Evolutionary conservation across 2,113 vertebrate genomes (phyloP).

Genomic region (Megaceryle maxima): DNA sequence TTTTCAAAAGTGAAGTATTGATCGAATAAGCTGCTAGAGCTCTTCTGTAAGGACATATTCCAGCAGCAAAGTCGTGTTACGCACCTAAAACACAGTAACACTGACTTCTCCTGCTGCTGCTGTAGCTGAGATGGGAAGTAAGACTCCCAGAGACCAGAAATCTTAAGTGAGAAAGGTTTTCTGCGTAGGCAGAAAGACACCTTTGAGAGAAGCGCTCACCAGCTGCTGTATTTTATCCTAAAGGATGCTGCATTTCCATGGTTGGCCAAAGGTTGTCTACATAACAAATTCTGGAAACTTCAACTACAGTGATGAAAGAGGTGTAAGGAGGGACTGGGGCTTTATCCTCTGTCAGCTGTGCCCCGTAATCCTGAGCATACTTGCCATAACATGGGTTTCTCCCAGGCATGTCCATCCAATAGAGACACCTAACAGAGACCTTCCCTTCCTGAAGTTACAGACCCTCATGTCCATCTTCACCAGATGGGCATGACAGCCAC

Average conservation of each 20-base stretch:
- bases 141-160: not conserved
- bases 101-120: not conserved
- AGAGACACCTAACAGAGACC: not conserved
- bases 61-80: not conserved
- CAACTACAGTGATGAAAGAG: not conserved
- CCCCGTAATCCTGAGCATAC: not conserved
- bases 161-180: not conserved
- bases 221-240: not conserved
- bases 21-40: constrained; percentile 61
- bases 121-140: not conserved
- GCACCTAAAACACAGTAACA: not conserved
- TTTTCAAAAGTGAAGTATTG: constrained; percentile 62
- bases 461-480: not conserved
- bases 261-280: not conserved
- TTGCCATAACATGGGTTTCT: not conserved
- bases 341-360: not conserved
- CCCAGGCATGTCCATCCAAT: not conserved
- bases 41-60: constrained; percentile 44
- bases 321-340: not conserved
- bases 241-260: not conserved
- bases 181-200: not conserved
- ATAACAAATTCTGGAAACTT: not conserved
- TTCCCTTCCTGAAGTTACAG: not conserved
- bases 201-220: not conserved
- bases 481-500: not conserved